Base-by-base conservation (phyloP, 2,888 invertebrate species). In the Orthosia gothica region DNA sequence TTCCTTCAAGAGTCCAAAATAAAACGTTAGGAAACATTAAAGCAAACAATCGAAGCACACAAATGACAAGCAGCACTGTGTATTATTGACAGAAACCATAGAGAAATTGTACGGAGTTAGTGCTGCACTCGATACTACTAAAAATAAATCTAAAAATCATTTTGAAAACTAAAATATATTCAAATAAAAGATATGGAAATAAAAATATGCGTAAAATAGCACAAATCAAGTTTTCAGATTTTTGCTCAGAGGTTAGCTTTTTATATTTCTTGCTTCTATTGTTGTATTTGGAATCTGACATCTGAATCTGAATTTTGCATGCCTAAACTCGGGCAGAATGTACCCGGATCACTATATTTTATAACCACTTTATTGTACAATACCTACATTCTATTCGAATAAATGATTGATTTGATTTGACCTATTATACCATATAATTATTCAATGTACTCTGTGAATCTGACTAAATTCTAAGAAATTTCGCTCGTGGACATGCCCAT, bases 11-110 rank as follows among this genome's bases (percentile, higher is more conserved):
- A 88, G 81, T 91, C 88, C 76, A 92, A 94, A 95, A 92, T 92
- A 94, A 93, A 94, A 91, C 90, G 91, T 88, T 92, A 91, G 85
- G 90, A 92, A 93, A 92, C 89, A 92, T 91, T 90, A 92, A 88
- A 92, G 94, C 95, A 95, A 96, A 95, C 94, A 95, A 95, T 94
- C 94, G 93, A 95, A 95, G 93, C 94, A 91, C 93, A 87, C 90
- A 88, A 92, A 92, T 92, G 92, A 93, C 93, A 93, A 90, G 87
- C 89, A 91, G 88, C 87, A 87, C 80, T 75, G 85, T 74, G 76
- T 82, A 70, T 87, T 87, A 91, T 88, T 91, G 85, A 89, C 89
- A 91, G 88, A 87, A 83, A 88, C 86, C 88, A 88, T 82, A 87
- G 82, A 87, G 84, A 85, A 89, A 83, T 80, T 52, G 13, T 26